Conservation (phyloP, 2,113 vertebrate species). For the Albula goreensis region DNA sequence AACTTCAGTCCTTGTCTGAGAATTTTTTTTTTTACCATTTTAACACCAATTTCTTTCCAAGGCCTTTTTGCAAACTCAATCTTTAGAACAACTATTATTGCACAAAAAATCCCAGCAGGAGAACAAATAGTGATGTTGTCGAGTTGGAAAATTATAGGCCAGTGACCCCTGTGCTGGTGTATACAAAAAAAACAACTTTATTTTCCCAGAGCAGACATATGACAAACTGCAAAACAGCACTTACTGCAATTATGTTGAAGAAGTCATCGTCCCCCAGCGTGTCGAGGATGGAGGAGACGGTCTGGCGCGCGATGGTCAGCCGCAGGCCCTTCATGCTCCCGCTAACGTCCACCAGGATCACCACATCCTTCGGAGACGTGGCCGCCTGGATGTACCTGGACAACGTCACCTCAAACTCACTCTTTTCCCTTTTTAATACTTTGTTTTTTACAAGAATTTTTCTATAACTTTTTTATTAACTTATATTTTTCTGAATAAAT, state of each 20-base stretch:
- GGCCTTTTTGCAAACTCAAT: neutral
- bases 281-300: constrained; percentile 95
- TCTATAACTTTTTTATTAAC: no score
- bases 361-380: constrained; percentile 95
- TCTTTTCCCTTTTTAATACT: neutral
- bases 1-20: neutral
- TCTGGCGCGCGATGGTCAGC: constrained; percentile 94
- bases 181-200: neutral
- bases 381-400: constrained; percentile 97
- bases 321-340: constrained; percentile 98
- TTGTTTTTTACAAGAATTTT: neutral
- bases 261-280: constrained; percentile 98
- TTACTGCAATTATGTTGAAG: constrained; percentile 97
- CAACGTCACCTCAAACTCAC: constrained; percentile 24
- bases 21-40: neutral
- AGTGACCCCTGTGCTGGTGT: neutral
- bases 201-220: neutral
- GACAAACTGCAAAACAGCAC: constrained; percentile 49
- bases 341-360: constrained; percentile 95
- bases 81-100: neutral
- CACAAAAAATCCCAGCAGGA: constrained; percentile 8
- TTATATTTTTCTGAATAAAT: neutral
- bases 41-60: neutral
- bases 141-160: constrained; percentile 9
- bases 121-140: neutral